Evolutionary conservation across 2,113 vertebrate genomes (phyloP), one percentile per base, ranked within the genome.

Genomic region (Ceratotherium simum): DNA sequence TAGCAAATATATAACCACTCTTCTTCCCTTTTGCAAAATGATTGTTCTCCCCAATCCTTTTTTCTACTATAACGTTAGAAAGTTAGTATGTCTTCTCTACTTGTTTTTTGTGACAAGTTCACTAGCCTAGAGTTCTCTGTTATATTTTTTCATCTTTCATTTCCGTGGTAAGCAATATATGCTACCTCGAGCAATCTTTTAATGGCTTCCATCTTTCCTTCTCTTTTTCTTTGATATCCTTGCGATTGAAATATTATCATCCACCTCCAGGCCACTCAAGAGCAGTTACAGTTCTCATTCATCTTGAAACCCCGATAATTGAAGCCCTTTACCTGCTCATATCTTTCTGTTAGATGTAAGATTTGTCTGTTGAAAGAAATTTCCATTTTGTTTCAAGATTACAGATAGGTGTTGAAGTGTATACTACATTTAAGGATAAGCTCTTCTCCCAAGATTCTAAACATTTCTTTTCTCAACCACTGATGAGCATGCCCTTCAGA

Each of bases 161-260:
- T 69, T 97, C 31, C n/a, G 65, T 46, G 12, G 21, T 83, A 96
- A 96, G 91, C 2, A 75, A 62, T 10, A 86, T 67, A 39, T 88
- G 72, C 13, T 91, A 78, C 80, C 4, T 88, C 48, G 86, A 91
- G 54, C 48, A 36, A 36, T 96, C 81, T 64, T 64, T 97, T 93
- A 97, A 97, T 81, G 87, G 9, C 29, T 92, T 56, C n/a, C 3
- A 46, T 93, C 13, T 97, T 73, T 25, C 23, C 8, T 95, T n/a
- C 1, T 67, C 65, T 93, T 98, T 88, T 62, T 80, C 48, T 39
- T 31, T 96, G 60, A 96, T 97, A 97, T 78, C 21, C 29, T 96
- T 96, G 46, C 89, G 93, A 97, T 58, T 97, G 92, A 98, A 98
- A 98, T 78, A 96, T 97, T 96, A 97, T 91, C 96, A 97, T 46